Base-by-base conservation (phyloP, 2,888 invertebrate genomes). In the Dryadula phaetusa region DNA sequence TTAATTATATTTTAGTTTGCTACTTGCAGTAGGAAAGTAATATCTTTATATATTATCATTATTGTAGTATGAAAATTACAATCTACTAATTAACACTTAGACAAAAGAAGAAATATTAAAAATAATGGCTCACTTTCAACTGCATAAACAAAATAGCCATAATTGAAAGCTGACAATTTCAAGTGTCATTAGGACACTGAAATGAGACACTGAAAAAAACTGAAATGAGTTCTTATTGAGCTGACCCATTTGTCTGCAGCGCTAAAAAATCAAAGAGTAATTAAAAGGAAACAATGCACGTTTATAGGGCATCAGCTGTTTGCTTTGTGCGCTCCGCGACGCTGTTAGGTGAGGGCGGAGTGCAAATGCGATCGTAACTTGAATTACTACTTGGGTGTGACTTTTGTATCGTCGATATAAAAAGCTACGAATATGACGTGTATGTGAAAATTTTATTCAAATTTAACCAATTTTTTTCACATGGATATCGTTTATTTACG, bases 241-340 rank as follows among this genome's bases (percentile, higher is more conserved):
- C 52, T 62, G 66, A 66, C 62, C 53, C 62, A 66, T 58, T 60
- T 61, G 65, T 60, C 47, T 47, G 40, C n/a, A 46, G 62, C 66
- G 63, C 49, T 60, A 52, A 62, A 62, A 66, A 68, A 58, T 69
- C 62, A 72, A 70, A 69, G 56, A 66, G 76, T 78, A 78, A 80
- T 81, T 76, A 79, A 78, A 81, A 77, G 72, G 70, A 74, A 80
- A 83, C 82, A 84, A 80, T 77, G 78, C 74, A 63, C 74, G 79
- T 84, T 82, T 80, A 79, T 82, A 80, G 78, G 82, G 76, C 82
- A 79, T 80, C 79, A 77, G 77, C 79, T 78, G 79, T 77, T 80
- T 76, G 78, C 82, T 82, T 82, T 83, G 80, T 82, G 67, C 70
- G 64, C 66, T 70, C 65, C 60, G 52, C 62, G 67, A 61, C 64